Evolutionary conservation across 2,113 vertebrate genomes (phyloP), one percentile per base, ranked within the genome.

Genomic region (Actinemys pallida): DNA sequence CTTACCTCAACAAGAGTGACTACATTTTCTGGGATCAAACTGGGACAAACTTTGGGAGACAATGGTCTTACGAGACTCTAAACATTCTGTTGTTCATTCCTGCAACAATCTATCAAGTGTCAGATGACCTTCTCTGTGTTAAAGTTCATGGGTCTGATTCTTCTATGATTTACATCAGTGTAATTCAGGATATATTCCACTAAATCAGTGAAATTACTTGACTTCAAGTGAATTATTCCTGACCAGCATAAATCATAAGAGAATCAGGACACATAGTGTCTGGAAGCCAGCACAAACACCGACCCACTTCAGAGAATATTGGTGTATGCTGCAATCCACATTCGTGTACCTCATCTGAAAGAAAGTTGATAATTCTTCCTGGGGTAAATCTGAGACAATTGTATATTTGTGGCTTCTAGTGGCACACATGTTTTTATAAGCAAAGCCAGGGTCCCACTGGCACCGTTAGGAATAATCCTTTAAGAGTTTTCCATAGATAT

Each of bases 391-490:
- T 93, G 35, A 80, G 47, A 96, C 93, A 97, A 96, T 95, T 92
- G 47, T 94, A 86, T 91, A 85, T 90, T 96, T 93, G 84, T 95
- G 86, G 88, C 86, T 65, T 92, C 86, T 53, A 96, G 94, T 90
- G 83, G 93, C 69, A 90, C 87, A 84, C 65, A 6, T 57, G 88
- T 92, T 97, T 97, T 97, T 92, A 95, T 81, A 93, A 90, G 82
- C 76, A 94, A 83, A 91, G 90, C 84, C 95, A 87, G 29, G 54
- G 69, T 96, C 90, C 91, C 82, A 81, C 2, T 90, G 92, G 90
- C 9, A 5, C 85, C 75, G 53, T 95, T 88, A 96, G 84, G 92
- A 96, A 85, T 62, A 96, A 87, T 91, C 62, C 52, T 96, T 76
- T 86, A 93, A 87, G 87, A 91, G 80, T 90, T 92, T 96, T 96